Evolutionary conservation across 2,888 invertebrate species (phyloP).

Genomic region (Drosophila mimica): DNA sequence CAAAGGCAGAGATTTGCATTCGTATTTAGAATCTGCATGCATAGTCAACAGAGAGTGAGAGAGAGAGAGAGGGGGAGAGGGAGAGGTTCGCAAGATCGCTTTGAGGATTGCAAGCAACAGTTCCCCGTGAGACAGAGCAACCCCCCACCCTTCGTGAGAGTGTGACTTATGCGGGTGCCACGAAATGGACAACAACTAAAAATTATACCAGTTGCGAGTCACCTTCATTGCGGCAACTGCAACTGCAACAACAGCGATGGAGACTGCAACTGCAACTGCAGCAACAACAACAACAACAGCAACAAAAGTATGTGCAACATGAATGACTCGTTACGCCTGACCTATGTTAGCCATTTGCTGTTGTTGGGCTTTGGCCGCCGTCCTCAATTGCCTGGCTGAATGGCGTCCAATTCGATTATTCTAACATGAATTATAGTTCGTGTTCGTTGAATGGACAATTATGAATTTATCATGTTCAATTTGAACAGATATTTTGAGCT

Average conservation of each 20-base stretch:
- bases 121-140: constrained; percentile 3
- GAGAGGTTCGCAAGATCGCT: constrained; percentile 33
- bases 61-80: neutral
- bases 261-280: constrained; percentile 41
- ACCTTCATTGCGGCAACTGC: constrained; percentile 55
- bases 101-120: constrained; percentile 47
- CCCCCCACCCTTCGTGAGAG: constrained; percentile 28
- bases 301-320: constrained; percentile 68
- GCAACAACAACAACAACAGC: constrained; percentile 20
- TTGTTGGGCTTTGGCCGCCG: constrained; percentile 74
- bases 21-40: constrained; percentile 52
- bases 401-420: constrained; percentile 82
- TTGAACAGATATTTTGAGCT: constrained; percentile 78
- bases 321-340: constrained; percentile 79
- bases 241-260: constrained; percentile 45
- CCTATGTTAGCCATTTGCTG: constrained; percentile 74
- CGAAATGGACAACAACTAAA: constrained; percentile 52
- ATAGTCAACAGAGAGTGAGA: neutral
- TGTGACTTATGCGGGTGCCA: constrained; percentile 79
- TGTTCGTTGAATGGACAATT: constrained; percentile 81
- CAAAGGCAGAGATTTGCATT: constrained; percentile 59
- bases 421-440: constrained; percentile 81
- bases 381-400: constrained; percentile 79
- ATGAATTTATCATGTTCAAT: constrained; percentile 82
- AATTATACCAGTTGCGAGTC: constrained; percentile 68